These are phyloP conservation scores for Pantelozetes paolii DNA, from an alignment of 2,888 invertebrate genomes.

Conservation along the genomic window DNA sequence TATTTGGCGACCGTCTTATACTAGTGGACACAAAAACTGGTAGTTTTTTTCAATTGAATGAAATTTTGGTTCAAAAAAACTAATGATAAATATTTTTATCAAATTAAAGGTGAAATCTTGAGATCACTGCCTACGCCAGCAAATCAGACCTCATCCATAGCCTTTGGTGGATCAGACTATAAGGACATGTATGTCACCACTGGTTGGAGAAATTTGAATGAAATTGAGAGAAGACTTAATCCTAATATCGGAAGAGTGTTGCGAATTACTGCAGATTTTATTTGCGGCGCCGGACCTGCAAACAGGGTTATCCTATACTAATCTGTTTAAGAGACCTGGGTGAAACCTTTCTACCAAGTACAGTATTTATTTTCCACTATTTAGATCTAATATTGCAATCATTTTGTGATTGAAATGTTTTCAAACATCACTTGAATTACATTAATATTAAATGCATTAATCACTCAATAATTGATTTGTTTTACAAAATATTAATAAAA, in stretches of 20 bases:
- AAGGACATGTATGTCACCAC: slow-evolving; percentile 37
- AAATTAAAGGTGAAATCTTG: slow-evolving; percentile 8
- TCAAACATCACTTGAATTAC: too few relatives aligned
- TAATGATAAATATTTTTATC: too few relatives aligned
- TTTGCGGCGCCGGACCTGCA: neutral
- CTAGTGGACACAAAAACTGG: slow-evolving; percentile 8
- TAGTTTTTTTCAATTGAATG: neutral
- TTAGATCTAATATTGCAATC: too few relatives aligned
- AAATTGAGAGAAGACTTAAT: neutral
- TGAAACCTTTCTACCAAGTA: too few relatives aligned
- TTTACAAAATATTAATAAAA: too few relatives aligned
- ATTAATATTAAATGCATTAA: too few relatives aligned
- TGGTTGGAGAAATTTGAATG: neutral
- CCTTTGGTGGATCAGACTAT: slow-evolving; percentile 34
- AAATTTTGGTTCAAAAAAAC: too few relatives aligned
- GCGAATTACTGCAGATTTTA: neutral
- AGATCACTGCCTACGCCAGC: slow-evolving; percentile 27
- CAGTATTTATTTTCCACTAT: too few relatives aligned
- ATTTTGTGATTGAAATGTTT: too few relatives aligned
- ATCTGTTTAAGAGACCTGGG: too few relatives aligned
- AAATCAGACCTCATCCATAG: slow-evolving; percentile 29
- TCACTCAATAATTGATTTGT: too few relatives aligned
- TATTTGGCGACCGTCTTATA: slow-evolving; percentile 38
- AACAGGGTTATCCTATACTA: too few relatives aligned
- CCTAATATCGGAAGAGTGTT: slow-evolving; percentile 32